phyloP scores from a whole-genome alignment of 2,113 vertebrate genomes.

The Spilogale gracilis region DNA sequence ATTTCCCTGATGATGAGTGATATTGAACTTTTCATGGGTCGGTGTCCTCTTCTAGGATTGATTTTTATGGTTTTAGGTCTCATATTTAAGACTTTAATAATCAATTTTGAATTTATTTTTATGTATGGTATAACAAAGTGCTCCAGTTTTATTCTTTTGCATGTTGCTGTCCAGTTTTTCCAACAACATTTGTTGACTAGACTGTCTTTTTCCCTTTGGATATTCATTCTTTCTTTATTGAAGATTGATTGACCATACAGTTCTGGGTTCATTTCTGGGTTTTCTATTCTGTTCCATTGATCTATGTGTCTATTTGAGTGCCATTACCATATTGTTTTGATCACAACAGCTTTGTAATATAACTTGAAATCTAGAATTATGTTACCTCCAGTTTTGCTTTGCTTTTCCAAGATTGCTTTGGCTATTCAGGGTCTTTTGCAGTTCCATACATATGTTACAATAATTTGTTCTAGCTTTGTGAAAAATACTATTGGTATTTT shows the following conservation, averaged over 20 bases:
- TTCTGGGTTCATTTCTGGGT: neutral
- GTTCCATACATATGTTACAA: neutral
- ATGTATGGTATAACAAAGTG: neutral
- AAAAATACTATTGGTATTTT: neutral
- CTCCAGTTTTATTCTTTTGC: neutral
- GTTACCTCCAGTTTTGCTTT: neutral
- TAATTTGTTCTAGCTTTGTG: neutral
- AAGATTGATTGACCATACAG: neutral
- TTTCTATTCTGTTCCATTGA: neutral
- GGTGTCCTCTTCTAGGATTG: neutral
- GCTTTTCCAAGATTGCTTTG: neutral
- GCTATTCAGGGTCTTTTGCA: neutral
- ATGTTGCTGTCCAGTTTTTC: neutral
- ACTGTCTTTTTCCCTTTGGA: neutral
- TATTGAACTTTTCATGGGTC: neutral
- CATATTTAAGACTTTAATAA: neutral
- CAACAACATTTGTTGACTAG: neutral
- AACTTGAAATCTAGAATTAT: neutral
- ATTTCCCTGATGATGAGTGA: neutral
- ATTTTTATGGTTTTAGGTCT: neutral
- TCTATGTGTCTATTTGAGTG: neutral
- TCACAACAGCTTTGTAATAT: neutral
- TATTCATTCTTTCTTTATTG: neutral
- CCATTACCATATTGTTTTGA: neutral
- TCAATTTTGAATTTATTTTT: neutral